Base-by-base conservation (phyloP, 2,113 vertebrate genomes). In the Pungitius pungitius region DNA sequence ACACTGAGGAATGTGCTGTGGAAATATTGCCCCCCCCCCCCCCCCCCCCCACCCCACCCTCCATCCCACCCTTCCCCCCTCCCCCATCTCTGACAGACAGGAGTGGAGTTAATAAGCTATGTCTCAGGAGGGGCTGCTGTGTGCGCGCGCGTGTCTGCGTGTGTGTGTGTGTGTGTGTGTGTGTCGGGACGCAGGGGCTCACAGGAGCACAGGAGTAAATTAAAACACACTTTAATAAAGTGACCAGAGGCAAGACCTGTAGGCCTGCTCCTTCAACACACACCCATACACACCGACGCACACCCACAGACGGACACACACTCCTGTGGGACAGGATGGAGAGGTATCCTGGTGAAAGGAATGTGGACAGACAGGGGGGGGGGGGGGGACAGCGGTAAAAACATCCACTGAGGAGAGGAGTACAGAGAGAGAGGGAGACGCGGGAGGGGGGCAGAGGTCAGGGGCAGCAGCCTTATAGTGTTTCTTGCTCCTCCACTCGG, bases 141-240 rank as follows among this genome's bases (percentile, higher is more conserved):
- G 69, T 63, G 58, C 45, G 72, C 43, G 68, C 63, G 72, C 54
- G 69, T 70, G 73, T 64, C 64, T 73, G 69, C 69, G 75, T 72
- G 81, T 76, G 72, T 73, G 78, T 81, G 69, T 63, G 62, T 57
- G 67, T 54, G 59, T 13, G 60, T 77, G 73, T 66, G 68, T 81
- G 78, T 69, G 78, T 81, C 72, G 80, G 80, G 81, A 86, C 74
- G 70, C 75, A 81, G 80, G 72, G 80, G 77, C 82, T 84, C 83
- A 69, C 81, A 85, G 84, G 91, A 95, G 78, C 93, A 89, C 88
- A 88, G 91, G 85, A 85, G 79, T 91, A 93, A 96, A 97, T 95
- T 95, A 95, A 96, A 96, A 94, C 94, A 94, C 91, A 87, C 91
- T 92, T 92, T 95, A 95, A 96, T 94, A 95, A 93, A 92, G 90